A percentile compares a stretch with the other conserved stretches of the same genome.
These are phyloP conservation scores for Meghimatium bilineatum DNA, from an alignment of 2,888 invertebrate genomes.

Conservation along the genomic window DNA sequence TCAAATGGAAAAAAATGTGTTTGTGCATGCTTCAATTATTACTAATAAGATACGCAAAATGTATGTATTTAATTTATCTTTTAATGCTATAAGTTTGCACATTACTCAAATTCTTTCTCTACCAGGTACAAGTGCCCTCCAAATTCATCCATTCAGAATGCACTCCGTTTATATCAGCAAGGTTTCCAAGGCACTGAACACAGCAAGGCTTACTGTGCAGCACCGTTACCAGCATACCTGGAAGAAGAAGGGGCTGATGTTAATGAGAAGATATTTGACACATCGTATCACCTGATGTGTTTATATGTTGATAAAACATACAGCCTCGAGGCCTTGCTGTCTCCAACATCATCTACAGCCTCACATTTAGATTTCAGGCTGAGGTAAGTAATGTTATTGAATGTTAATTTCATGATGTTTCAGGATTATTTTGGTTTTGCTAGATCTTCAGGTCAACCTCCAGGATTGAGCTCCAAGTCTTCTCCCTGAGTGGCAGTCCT, in stretches of 20 bases:
- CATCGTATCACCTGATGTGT: conserved; percentile 89
- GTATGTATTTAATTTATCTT: no score
- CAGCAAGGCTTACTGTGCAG: conserved; percentile 65
- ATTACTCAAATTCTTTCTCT: neutral
- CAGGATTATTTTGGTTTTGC: no score
- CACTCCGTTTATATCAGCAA: conserved; percentile 84
- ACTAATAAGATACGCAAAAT: no score
- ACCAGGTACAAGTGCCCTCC: conserved; percentile 84
- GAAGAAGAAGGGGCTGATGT: conserved; percentile 57
- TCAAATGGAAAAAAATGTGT: no score
- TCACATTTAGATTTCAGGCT: conserved; percentile 88
- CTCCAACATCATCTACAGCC: conserved; percentile 86
- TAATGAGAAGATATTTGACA: conserved; percentile 78
- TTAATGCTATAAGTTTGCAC: neutral
- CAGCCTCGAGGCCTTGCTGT: conserved; percentile 83
- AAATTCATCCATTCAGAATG: conserved; percentile 85
- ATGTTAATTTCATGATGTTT: no score
- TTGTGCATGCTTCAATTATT: no score
- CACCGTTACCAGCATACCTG: conserved; percentile 75
- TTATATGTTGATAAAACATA: conserved; percentile 82
- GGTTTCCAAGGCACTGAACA: conserved; percentile 76
- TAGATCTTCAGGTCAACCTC: no score
- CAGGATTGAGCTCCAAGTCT: no score
- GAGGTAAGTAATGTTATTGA: conserved; percentile 61
- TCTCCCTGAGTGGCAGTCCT: no score